phyloP scores from a whole-genome alignment of 2,797 vertebrate genomes.

The Trachops cirrhosus region DNA sequence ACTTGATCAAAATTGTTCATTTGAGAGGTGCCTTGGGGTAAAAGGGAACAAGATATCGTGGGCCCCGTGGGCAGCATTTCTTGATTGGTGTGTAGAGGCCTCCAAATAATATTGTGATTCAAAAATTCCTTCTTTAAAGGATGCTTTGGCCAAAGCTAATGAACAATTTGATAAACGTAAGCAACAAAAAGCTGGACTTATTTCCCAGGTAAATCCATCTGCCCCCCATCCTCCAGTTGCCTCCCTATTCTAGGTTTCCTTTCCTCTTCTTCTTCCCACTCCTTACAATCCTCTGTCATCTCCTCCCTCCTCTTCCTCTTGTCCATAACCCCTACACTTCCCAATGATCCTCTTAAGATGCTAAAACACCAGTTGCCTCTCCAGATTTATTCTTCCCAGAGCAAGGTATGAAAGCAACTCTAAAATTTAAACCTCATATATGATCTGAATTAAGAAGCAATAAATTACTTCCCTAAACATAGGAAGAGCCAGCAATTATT shows the following conservation, averaged over 20 bases:
- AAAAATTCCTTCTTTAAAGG: background rate
- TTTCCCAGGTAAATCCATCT: background rate
- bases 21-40: background rate
- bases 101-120: constrained; percentile 15
- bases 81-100: background rate
- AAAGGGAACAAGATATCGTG: background rate
- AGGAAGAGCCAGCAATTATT: background rate
- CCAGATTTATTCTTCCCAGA: background rate
- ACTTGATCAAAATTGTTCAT: background rate
- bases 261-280: background rate
- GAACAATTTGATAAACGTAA: background rate
- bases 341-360: background rate
- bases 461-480: background rate
- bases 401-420: background rate
- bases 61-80: background rate
- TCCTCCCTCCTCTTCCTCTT: background rate
- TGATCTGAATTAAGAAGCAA: constrained; percentile 19
- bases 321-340: background rate
- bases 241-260: background rate
- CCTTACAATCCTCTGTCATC: background rate
- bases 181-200: background rate
- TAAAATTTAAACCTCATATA: background rate
- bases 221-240: background rate
- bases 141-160: background rate
- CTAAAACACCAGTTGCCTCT: background rate